Conservation (phyloP, 1,140 invertebrate species). For the Drosophila virilis region DNA sequence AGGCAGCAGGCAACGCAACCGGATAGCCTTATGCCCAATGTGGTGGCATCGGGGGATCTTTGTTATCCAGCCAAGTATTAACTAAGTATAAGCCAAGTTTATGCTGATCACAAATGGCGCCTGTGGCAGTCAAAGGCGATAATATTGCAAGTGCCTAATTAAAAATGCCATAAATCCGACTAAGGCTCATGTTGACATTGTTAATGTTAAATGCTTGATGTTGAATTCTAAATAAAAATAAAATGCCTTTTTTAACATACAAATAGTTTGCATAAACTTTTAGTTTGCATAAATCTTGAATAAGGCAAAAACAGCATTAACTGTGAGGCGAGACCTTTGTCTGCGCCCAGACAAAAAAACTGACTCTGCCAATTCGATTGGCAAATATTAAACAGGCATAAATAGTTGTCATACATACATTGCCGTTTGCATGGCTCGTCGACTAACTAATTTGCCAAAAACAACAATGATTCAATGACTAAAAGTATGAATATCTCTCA, state of each 20-base stretch:
- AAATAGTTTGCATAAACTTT: constrained; percentile 51
- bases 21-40: constrained; percentile 60
- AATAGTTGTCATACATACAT: constrained; percentile 19
- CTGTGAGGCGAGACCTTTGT: constrained; percentile 23
- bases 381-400: constrained; percentile 47
- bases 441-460: constrained; percentile 69
- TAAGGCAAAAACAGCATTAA: constrained; percentile 37
- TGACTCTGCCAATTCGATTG: constrained; percentile 20
- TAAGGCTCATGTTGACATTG: constrained; percentile 50
- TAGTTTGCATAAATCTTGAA: constrained; percentile 42
- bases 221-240: constrained; percentile 28
- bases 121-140: constrained; percentile 28
- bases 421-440: constrained; percentile 29
- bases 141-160: constrained; percentile 60
- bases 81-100: constrained; percentile 40
- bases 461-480: constrained; percentile 56
- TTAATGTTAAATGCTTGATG: constrained; percentile 42
- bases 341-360: constrained; percentile 14
- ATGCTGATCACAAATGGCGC: constrained; percentile 33
- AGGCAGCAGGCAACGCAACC: constrained; percentile 21
- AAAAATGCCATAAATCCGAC: constrained; percentile 70
- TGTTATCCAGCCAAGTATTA: constrained; percentile 35
- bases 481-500: constrained; percentile 53
- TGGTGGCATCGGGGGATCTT: background rate
- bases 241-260: constrained; percentile 60